Conservation (phyloP, 2,888 invertebrate species). For the Acheta domesticus region DNA sequence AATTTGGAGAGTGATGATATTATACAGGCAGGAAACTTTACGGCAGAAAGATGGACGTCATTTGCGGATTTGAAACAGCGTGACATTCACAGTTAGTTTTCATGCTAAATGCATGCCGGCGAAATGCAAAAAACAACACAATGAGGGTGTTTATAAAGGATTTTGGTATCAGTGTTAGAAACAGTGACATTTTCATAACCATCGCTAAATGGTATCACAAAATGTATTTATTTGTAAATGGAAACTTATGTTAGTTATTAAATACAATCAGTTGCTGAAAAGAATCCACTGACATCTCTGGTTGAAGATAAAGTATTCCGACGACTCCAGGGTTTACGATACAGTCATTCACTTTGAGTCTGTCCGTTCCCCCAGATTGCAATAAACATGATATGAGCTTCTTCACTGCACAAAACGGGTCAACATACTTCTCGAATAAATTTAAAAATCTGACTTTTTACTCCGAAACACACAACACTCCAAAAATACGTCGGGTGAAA, state of each 20-base stretch:
- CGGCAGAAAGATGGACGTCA: too few species aligned
- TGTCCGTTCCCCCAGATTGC: neutral
- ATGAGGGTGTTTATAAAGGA: neutral
- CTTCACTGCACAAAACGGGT: neutral
- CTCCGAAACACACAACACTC: slow-evolving; percentile 7
- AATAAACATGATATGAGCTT: neutral
- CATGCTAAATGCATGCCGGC: too few species aligned
- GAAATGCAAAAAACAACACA: too few species aligned
- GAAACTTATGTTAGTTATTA: neutral
- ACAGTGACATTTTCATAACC: neutral
- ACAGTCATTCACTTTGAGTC: neutral
- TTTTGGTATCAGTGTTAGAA: neutral
- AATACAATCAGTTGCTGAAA: slow-evolving; percentile 2
- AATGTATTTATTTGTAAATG: neutral
- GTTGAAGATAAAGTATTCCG: neutral
- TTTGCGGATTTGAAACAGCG: too few species aligned
- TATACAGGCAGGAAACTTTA: neutral
- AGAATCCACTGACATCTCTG: neutral
- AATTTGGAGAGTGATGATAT: neutral
- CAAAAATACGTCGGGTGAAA: slow-evolving; percentile 1
- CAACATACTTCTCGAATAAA: slow-evolving; percentile 1
- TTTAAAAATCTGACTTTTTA: slow-evolving; percentile 5
- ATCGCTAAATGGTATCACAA: neutral
- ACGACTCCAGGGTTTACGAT: neutral
- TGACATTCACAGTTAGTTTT: too few species aligned